Evolutionary conservation across 1,140 invertebrate species (phyloP).

Genomic region (Ylistrum balloti): DNA sequence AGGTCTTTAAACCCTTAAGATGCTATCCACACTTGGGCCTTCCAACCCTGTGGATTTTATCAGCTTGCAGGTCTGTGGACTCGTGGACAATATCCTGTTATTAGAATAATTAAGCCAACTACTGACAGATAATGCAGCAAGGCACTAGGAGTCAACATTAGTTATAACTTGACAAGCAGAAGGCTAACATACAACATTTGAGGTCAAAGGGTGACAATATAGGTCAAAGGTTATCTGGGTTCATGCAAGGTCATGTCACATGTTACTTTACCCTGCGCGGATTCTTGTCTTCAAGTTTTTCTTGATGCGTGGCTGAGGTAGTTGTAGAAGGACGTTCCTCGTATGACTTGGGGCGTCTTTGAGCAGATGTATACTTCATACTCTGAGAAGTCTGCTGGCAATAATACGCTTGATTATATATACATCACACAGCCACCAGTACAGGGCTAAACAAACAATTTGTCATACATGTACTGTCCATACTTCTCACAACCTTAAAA

Average conservation of each 20-base stretch:
- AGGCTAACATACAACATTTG: neutral
- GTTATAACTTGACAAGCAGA: too few species aligned
- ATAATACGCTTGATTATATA: slow-evolving; percentile 42
- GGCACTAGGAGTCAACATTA: too few species aligned
- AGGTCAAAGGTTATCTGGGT: neutral
- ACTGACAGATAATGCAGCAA: too few species aligned
- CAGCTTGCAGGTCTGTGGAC: too few species aligned
- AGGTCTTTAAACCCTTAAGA: too few species aligned
- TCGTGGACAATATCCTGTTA: too few species aligned
- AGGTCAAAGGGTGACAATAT: neutral
- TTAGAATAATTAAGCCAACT: too few species aligned
- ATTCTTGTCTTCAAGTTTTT: slow-evolving; percentile 51
- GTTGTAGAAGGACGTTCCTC: slow-evolving; percentile 69
- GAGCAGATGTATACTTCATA: slow-evolving; percentile 62
- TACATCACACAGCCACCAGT: slow-evolving; percentile 37
- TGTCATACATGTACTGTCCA: too few species aligned
- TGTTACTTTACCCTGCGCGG: slow-evolving; percentile 53
- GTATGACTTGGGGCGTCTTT: slow-evolving; percentile 72
- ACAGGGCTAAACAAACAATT: neutral
- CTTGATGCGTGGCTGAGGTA: slow-evolving; percentile 48
- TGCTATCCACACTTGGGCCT: too few species aligned
- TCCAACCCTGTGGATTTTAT: too few species aligned
- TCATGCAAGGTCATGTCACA: neutral
- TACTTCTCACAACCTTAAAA: too few species aligned
- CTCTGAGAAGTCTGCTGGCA: slow-evolving; percentile 47